These are phyloP conservation scores for Halictus quadricinctus DNA, from an alignment of 2,888 invertebrate genomes.

Conservation along the genomic window DNA sequence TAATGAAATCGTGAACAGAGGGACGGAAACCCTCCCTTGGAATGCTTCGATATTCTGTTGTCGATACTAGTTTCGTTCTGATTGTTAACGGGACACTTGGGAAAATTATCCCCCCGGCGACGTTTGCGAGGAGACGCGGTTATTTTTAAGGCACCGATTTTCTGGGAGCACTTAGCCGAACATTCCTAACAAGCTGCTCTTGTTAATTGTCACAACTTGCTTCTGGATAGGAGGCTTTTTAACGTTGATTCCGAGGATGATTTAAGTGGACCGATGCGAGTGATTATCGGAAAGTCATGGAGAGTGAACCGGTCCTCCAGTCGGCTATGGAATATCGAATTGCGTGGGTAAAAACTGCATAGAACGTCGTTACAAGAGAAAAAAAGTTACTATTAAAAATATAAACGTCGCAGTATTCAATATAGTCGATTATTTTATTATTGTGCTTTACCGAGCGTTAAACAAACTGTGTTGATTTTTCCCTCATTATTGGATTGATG, in stretches of 20 bases:
- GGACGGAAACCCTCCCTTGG: background rate
- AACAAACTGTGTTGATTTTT: too few species aligned
- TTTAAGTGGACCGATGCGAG: background rate
- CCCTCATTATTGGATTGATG: too few species aligned
- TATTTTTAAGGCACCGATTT: background rate
- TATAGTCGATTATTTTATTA: background rate
- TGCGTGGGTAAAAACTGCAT: background rate
- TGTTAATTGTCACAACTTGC: background rate
- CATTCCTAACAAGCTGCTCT: background rate
- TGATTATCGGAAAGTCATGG: background rate
- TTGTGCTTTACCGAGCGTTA: background rate
- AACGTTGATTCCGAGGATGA: background rate
- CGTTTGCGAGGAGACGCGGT: background rate
- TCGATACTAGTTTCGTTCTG: background rate
- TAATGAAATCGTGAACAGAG: background rate
- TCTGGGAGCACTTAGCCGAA: background rate
- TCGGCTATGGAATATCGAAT: background rate
- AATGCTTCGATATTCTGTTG: background rate
- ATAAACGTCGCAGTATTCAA: background rate
- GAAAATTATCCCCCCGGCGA: background rate
- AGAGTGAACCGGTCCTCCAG: background rate
- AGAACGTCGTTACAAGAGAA: background rate
- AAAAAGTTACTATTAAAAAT: background rate
- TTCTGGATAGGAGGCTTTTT: background rate
- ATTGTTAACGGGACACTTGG: slow-evolving; percentile 2